phyloP scores from a whole-genome alignment of 2,113 vertebrate species.

The Delphinapterus leucas region DNA sequence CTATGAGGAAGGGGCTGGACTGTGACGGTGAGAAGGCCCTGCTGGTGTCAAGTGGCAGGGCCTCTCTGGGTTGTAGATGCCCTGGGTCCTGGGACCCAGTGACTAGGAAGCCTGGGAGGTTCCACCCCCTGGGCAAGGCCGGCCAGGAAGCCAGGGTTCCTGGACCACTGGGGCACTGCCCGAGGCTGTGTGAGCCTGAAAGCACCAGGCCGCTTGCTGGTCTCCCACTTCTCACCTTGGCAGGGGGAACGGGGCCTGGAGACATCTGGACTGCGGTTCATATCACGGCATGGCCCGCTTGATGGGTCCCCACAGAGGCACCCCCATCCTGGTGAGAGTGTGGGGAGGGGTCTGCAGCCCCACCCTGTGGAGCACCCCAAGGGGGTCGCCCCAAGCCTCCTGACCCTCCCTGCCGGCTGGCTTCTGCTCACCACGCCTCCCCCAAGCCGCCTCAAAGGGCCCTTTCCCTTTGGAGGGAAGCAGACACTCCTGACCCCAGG shows the following conservation, averaged over 20 bases:
- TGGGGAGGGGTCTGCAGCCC: neutral
- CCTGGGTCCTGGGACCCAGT: neutral
- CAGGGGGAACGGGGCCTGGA: neutral
- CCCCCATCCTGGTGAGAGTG: no score
- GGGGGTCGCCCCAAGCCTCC: neutral
- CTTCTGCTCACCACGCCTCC: neutral
- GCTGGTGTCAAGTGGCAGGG: rapidly evolving
- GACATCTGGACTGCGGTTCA: no score
- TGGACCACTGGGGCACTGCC: neutral
- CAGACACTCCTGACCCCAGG: neutral
- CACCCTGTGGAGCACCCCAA: rapidly evolving
- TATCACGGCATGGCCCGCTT: neutral
- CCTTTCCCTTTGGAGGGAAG: neutral
- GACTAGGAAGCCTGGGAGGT: neutral
- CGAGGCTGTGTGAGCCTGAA: neutral
- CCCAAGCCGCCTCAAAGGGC: neutral
- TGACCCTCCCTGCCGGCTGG: rapidly evolving
- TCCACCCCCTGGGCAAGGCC: neutral
- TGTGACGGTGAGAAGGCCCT: rapidly evolving
- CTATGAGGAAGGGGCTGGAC: neutral
- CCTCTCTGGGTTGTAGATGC: neutral
- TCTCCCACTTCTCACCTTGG: neutral
- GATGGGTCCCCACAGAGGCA: neutral
- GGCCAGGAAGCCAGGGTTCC: neutral
- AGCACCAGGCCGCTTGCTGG: rapidly evolving